Conservation (phyloP, 92 coral and sea anemone species). For the Metridium senile region DNA sequence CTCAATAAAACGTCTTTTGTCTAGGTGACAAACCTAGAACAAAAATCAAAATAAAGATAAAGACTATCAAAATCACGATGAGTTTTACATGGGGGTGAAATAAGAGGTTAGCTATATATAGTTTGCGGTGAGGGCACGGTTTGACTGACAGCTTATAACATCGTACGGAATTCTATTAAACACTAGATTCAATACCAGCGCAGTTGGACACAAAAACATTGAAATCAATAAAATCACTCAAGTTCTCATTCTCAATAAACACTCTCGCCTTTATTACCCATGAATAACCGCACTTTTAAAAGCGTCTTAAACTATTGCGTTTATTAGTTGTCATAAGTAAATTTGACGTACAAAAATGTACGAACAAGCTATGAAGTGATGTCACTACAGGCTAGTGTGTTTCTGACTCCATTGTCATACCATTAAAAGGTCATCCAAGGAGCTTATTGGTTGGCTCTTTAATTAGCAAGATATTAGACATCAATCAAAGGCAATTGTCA, state of each 20-base stretch:
- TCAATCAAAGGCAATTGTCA: conserved; percentile 60
- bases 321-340: background rate
- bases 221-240: background rate
- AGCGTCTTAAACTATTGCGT: background rate
- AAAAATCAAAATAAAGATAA: background rate
- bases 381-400: background rate
- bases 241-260: conserved; percentile 1
- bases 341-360: background rate
- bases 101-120: conserved; percentile 25
- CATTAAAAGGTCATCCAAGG: conserved; percentile 26
- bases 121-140: conserved; percentile 62
- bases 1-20: background rate
- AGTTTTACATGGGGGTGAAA: conserved; percentile 13
- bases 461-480: conserved; percentile 59
- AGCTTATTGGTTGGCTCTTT: conserved; percentile 51
- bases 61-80: background rate
- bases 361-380: background rate
- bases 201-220: conserved; percentile 39
- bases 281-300: background rate
- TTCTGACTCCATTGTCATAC: background rate
- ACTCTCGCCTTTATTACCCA: background rate
- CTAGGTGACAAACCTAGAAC: background rate
- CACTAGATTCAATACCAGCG: conserved; percentile 28
- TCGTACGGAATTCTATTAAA: conserved; percentile 42
- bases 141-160: conserved; percentile 66